Base-by-base conservation (phyloP, 2,797 vertebrate genomes). In the Pterois miles region DNA sequence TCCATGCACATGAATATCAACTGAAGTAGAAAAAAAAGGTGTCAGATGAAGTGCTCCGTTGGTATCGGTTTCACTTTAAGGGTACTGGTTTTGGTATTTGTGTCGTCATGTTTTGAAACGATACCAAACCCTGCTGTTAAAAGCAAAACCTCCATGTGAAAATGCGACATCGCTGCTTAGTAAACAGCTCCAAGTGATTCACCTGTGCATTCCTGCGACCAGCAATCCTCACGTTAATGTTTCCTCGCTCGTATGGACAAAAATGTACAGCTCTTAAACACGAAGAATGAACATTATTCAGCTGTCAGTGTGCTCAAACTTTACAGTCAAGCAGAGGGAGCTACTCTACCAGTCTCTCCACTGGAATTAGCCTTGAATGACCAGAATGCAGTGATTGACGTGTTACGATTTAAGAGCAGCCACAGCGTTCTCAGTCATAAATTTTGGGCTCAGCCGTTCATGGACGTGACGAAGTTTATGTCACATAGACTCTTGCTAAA, bases 141-240 rank as follows among this genome's bases (percentile, higher is more conserved):
- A 58, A 38, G 38, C 5, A 12, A 20, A 46, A 10, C 6, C 6
- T 48, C 40, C n/a, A 57, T 4, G 10, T 31, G 23, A 33, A 71
- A 77, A 25, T 16, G 25, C 16, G 53, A 3, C 1, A 18, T 40
- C 14, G 2, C 18, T 33, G 38, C 31, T 56, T 5, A 10, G 65
- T 4, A 18, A 67, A 5, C 23, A 11, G 59, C 67, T 66, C 16
- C 0, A n/a, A 34, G 62, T 62, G 14, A 48, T 23, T 9, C 66
- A 74, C 59, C 71, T 65, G 78, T 8, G 59, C 66, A 66, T 75
- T 71, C 65, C 54, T 71, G 34, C 4, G 0, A 23, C 13, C 52
- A 4, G 2, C 12, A 31, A 29, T 38, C 56, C 50, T 12, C 8
- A 6, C 9, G 20, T 2, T 8, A 16, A 72, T 11, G 25, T 65